These are phyloP conservation scores for Leptopilina syphax DNA, from an alignment of 2,888 invertebrate species.

Conservation along the genomic window DNA sequence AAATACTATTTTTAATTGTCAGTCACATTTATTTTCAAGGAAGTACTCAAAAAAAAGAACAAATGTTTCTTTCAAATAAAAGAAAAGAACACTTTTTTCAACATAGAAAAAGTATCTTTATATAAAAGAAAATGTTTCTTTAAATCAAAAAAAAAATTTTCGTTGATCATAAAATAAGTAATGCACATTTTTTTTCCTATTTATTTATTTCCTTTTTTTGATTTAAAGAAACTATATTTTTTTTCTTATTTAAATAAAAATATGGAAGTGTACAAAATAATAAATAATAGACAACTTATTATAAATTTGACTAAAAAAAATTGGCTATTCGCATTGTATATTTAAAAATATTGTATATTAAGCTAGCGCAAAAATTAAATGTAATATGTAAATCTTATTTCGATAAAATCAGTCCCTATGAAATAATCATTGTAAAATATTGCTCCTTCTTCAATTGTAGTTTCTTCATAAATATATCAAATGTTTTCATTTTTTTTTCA, in stretches of 20 bases:
- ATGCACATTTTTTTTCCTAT: too few relatives aligned
- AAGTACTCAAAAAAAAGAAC: background rate
- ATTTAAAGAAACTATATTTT: too few relatives aligned
- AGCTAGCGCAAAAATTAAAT: background rate
- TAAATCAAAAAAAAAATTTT: too few relatives aligned
- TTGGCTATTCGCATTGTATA: background rate
- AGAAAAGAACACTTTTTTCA: too few relatives aligned
- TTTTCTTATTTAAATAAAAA: too few relatives aligned
- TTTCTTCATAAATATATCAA: constrained; percentile 7
- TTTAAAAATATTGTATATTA: background rate
- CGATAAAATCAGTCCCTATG: background rate
- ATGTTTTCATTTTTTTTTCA: background rate
- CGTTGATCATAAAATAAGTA: too few relatives aligned
- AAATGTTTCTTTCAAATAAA: too few relatives aligned
- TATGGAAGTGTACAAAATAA: too few relatives aligned
- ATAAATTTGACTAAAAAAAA: background rate
- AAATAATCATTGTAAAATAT: constrained; percentile 4
- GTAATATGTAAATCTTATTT: background rate
- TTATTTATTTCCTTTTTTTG: too few relatives aligned
- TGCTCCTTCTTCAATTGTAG: background rate
- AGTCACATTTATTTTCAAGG: background rate
- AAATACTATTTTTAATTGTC: constrained; percentile 1
- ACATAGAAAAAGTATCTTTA: too few relatives aligned
- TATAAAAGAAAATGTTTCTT: too few relatives aligned
- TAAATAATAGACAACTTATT: too few relatives aligned